A percentile compares a stretch with the other conserved stretches of the same genome.
These are phyloP conservation scores for Morpho helenor DNA, from an alignment of 2,888 invertebrate species.

Conservation along the genomic window DNA sequence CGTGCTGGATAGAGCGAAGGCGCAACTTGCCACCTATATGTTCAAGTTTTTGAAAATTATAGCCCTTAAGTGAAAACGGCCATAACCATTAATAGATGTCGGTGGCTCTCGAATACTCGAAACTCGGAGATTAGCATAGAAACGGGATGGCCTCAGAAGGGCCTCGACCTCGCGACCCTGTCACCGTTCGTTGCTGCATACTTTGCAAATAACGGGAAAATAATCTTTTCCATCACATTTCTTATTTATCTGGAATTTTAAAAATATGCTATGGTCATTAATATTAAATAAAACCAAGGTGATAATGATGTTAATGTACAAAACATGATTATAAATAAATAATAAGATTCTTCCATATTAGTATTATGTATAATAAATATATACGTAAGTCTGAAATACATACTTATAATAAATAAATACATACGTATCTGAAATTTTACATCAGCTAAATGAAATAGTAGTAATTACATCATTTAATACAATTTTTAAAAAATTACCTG, in stretches of 20 bases:
- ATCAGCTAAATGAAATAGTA: too few species aligned
- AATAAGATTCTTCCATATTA: too few species aligned
- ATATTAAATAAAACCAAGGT: neutral
- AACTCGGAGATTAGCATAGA: constrained; percentile 72
- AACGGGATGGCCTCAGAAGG: constrained; percentile 65
- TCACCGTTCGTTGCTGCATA: constrained; percentile 54
- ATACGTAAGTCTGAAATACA: too few species aligned
- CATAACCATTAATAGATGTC: constrained; percentile 73
- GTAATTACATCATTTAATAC: too few species aligned
- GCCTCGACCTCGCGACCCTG: constrained; percentile 73
- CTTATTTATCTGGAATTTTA: neutral
- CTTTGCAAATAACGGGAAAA: constrained; percentile 67
- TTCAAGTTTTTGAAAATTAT: constrained; percentile 49
- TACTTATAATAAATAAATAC: too few species aligned
- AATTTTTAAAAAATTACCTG: too few species aligned
- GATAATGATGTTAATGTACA: too few species aligned
- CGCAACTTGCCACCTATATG: constrained; percentile 39
- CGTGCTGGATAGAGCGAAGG: constrained; percentile 58
- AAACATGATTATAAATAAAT: too few species aligned
- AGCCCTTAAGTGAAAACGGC: constrained; percentile 60
- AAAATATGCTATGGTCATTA: neutral
- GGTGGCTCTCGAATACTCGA: constrained; percentile 58
- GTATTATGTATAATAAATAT: too few species aligned
- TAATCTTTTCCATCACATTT: constrained; percentile 36
- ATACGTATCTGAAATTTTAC: too few species aligned